These are phyloP conservation scores for Paratilapia polleni DNA, from an alignment of 2,113 vertebrate species.

Conservation along the genomic window DNA sequence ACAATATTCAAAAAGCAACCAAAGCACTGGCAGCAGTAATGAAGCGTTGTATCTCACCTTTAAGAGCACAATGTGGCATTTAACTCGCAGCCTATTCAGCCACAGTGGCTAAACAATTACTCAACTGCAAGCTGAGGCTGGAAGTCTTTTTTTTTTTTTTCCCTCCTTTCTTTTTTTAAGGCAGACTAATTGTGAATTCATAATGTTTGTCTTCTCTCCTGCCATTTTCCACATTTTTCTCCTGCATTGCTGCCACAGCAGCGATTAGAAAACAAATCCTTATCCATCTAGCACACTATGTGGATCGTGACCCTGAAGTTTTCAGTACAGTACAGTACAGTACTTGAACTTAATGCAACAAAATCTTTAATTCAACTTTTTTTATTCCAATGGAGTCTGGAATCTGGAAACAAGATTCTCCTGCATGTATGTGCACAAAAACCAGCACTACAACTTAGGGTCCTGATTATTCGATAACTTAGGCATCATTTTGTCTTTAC, in stretches of 20 bases:
- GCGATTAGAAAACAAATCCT: background rate
- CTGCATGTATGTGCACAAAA: background rate
- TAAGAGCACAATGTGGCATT: constrained; percentile 10
- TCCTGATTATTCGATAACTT: background rate
- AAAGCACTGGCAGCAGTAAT: background rate
- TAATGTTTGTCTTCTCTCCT: background rate
- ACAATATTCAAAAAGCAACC: background rate
- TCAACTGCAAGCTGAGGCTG: background rate
- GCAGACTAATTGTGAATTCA: background rate
- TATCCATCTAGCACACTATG: background rate
- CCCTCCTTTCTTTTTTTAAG: background rate
- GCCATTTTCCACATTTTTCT: background rate
- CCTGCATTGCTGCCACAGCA: background rate
- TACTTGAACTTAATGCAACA: background rate
- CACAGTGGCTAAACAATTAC: constrained; percentile 7
- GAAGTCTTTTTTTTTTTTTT: background rate
- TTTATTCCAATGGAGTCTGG: background rate
- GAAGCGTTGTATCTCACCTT: background rate
- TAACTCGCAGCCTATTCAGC: background rate
- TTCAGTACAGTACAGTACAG: background rate
- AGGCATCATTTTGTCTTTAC: background rate
- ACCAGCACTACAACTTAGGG: background rate
- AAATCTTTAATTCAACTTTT: background rate
- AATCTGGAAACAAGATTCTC: background rate
- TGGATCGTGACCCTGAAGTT: background rate